phyloP scores from a whole-genome alignment of 2,888 invertebrate species.

The Cartodere bifasciata region DNA sequence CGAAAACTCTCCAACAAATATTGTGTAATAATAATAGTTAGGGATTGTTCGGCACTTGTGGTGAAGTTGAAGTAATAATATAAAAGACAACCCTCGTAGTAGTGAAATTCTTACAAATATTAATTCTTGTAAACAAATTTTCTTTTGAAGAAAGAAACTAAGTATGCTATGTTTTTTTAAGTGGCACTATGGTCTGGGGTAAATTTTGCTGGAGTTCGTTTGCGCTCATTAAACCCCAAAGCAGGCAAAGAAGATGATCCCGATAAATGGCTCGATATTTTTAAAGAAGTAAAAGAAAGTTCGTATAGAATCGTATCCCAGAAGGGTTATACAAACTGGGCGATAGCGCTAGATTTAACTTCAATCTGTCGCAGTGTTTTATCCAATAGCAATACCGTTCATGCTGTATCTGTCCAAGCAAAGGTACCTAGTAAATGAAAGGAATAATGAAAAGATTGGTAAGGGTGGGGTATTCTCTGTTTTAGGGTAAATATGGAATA shows the following conservation, averaged over 20 bases:
- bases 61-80: too few species aligned
- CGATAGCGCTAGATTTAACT: constrained; percentile 70
- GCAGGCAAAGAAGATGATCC: constrained; percentile 60
- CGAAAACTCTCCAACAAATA: too few species aligned
- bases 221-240: constrained; percentile 63
- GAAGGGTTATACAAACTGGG: constrained; percentile 88
- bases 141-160: too few species aligned
- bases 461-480: too few species aligned
- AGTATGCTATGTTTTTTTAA: too few species aligned
- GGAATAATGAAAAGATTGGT: not conserved
- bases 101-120: too few species aligned
- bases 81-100: too few species aligned
- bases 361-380: constrained; percentile 58
- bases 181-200: constrained; percentile 92
- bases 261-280: constrained; percentile 68
- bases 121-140: too few species aligned
- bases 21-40: too few species aligned
- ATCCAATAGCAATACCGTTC: constrained; percentile 59
- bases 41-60: too few species aligned
- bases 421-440: constrained; percentile 44
- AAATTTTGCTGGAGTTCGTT: constrained; percentile 77
- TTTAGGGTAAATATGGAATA: constrained; percentile 69
- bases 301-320: constrained; percentile 79
- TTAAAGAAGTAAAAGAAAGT: constrained; percentile 71
- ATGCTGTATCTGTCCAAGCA: constrained; percentile 66